phyloP scores from a whole-genome alignment of 2,888 invertebrate species.

The Ceraclea dissimilis region DNA sequence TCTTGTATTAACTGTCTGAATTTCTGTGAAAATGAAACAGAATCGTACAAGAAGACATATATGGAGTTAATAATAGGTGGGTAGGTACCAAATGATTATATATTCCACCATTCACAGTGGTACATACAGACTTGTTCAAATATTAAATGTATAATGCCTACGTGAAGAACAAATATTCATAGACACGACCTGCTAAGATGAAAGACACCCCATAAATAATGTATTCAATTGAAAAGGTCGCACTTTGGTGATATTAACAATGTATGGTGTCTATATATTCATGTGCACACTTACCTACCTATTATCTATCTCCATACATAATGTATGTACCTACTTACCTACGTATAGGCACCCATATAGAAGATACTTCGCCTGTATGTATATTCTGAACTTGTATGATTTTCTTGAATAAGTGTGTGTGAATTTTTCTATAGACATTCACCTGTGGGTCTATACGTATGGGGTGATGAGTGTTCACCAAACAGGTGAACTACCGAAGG shows the following conservation, averaged over 20 bases:
- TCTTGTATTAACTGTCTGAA: no score
- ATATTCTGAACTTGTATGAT: background rate
- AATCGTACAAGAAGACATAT: no score
- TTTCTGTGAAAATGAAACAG: no score
- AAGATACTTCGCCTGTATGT: background rate
- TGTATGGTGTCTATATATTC: background rate
- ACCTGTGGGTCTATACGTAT: background rate
- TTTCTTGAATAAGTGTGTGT: background rate
- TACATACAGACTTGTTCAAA: no score
- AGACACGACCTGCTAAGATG: conserved; percentile 1
- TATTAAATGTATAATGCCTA: no score
- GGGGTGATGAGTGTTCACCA: background rate
- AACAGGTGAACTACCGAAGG: background rate
- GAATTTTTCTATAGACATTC: background rate
- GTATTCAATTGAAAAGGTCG: conserved; percentile 7
- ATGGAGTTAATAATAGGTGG: no score
- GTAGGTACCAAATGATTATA: no score
- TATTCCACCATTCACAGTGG: no score
- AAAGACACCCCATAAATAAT: conserved; percentile 5
- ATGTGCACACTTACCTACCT: background rate
- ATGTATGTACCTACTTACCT: no score
- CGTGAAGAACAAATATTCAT: background rate
- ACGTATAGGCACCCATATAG: no score
- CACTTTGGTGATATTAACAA: conserved; percentile 5
- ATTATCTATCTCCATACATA: no score